Conservation (phyloP, 53 echinoderm and acorn worm species). For the Crossaster papposus region DNA sequence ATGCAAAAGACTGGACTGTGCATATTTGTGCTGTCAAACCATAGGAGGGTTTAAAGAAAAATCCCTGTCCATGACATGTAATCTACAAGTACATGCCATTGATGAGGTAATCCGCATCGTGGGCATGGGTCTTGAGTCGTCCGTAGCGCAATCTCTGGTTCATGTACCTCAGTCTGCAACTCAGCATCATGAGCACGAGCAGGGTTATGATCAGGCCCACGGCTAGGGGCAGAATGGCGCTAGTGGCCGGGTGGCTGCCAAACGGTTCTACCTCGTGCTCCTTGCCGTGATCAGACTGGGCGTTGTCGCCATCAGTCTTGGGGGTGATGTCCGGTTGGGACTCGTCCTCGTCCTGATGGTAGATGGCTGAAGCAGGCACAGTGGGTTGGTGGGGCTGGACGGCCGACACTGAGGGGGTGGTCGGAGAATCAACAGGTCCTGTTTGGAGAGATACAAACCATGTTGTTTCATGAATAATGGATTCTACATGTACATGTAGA, state of each 20-base stretch:
- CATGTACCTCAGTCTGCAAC: slow-evolving; percentile 89
- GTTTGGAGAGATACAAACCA: neutral
- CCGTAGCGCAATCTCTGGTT: slow-evolving; percentile 88
- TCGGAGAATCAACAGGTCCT: slow-evolving; percentile 5
- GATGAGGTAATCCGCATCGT: slow-evolving; percentile 96
- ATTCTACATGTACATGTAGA: neutral
- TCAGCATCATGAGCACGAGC: slow-evolving; percentile 87
- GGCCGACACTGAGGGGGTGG: neutral
- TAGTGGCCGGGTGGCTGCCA: slow-evolving; percentile 58
- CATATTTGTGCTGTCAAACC: too few relatives aligned
- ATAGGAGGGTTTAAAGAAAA: too few relatives aligned
- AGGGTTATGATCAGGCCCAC: slow-evolving; percentile 89
- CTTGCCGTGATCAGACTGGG: neutral
- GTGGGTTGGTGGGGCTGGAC: neutral
- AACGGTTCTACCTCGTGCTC: neutral
- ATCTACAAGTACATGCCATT: slow-evolving; percentile 97
- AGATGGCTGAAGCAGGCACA: neutral
- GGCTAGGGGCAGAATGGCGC: slow-evolving; percentile 87
- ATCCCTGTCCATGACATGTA: too few relatives aligned
- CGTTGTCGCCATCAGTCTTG: neutral
- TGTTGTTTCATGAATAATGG: neutral
- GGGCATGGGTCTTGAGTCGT: slow-evolving; percentile 85
- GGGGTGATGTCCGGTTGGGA: neutral
- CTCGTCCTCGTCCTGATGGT: neutral
- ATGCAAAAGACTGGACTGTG: too few relatives aligned